Percentiles rank a stretch among this genome's conserved stretches.
phyloP scores from a whole-genome alignment of 2,113 vertebrate species.

The Amblyopsis rosae region DNA sequence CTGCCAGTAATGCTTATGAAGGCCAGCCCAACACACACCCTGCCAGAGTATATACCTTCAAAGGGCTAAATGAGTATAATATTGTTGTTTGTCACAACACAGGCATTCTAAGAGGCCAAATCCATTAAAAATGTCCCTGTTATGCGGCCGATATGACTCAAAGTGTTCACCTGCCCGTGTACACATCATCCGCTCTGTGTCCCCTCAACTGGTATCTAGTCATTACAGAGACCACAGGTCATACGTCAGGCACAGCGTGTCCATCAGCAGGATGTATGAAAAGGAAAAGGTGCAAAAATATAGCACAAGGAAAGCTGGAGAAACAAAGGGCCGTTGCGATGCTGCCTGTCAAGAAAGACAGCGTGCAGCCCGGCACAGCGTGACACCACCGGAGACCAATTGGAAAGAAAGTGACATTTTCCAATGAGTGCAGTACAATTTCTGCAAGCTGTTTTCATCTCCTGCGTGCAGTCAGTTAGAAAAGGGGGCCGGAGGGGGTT shows the following conservation, averaged over 20 bases:
- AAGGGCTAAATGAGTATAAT: background rate
- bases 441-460: slow-evolving; percentile 10
- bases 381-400: background rate
- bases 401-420: slow-evolving; percentile 16
- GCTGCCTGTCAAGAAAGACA: background rate
- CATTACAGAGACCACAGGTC: background rate
- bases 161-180: background rate
- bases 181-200: background rate
- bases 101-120: no score
- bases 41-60: background rate
- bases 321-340: background rate
- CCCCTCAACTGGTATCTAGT: background rate
- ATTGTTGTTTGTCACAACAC: no score
- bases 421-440: background rate
- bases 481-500: background rate
- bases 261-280: background rate
- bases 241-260: background rate
- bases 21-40: background rate
- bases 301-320: background rate
- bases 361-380: background rate
- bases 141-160: background rate
- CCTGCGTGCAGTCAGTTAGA: background rate
- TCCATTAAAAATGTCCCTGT: background rate
- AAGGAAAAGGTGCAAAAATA: background rate
- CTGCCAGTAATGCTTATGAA: background rate